Base-by-base conservation (phyloP, 1,140 invertebrate species). In the Drosophila cardini region DNA sequence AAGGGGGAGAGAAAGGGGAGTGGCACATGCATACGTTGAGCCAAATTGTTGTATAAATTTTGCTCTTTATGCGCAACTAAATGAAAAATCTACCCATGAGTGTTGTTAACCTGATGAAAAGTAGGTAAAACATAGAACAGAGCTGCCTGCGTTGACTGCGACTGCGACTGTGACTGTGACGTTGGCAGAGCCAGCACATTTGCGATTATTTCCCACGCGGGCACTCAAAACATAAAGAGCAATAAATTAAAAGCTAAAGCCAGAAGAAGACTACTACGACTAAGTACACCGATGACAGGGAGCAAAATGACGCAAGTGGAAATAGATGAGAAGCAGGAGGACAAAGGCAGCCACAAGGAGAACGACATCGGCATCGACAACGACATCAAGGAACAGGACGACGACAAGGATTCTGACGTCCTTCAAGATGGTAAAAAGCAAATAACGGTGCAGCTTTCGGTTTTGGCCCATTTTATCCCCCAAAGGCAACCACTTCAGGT, bases 71-170 rank as follows among this genome's bases (percentile, higher is more conserved):
- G 75, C 65, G 40, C 55, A 61, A 80, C 77, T 89, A 78, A 89
- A 89, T 89, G 84, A 89, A 89, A 89, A 89, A 84, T 89, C 83
- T 79, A 89, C 84, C 84, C 84, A 89, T 80, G 84, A 89, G 84
- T 83, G 84, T 82, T 89, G 84, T 89, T 89, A 89, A 89, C 84
- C 84, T 89, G 85, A 89, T 89, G 84, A 71, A 89, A 87, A 89
- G 84, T 89, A 84, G 80, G 84, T 89, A 80, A 78, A 65, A 52
- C 48, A 61, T 64, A 46, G 50, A 55, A 50, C 60, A 61, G 42
- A 58, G 48, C 26, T 30, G 34, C 56, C 53, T 18, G 34, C 16
- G 34, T 15, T 36, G 61, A 34, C 48, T 45, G 77, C 61, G 79
- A 42, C 52, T 2, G 36, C 52, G 36, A 52, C 43, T n/a, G 8